A percentile compares a stretch with the other conserved stretches of the same genome.
phyloP scores from a whole-genome alignment of 23 tunicate species.

The Ascidia mentula region DNA sequence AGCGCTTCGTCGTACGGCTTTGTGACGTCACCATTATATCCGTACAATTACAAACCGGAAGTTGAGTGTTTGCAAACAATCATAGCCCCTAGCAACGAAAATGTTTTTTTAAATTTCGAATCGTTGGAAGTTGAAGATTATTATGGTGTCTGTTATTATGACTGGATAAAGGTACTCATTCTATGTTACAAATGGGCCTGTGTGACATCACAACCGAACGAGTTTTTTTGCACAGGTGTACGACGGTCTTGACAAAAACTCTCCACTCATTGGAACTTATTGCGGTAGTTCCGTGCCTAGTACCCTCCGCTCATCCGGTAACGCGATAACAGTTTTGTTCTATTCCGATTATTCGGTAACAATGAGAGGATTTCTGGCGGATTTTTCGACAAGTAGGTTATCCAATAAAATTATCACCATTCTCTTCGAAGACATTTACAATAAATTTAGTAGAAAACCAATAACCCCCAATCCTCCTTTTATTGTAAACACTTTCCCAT shows the following conservation, averaged over 20 bases:
- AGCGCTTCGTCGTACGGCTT: slow-evolving; percentile 24
- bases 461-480: too few relatives aligned
- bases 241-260: slow-evolving; percentile 43
- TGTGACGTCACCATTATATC: slow-evolving; percentile 69
- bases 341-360: slow-evolving; percentile 55
- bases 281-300: slow-evolving; percentile 58
- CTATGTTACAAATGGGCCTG: neutral
- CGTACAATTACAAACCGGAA: slow-evolving; percentile 66
- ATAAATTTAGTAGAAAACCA: too few relatives aligned
- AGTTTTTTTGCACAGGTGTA: slow-evolving; percentile 44
- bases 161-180: slow-evolving; percentile 59
- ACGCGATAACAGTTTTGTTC: slow-evolving; percentile 49
- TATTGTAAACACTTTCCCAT: neutral
- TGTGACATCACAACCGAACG: neutral
- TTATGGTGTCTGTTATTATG: slow-evolving; percentile 80
- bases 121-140: slow-evolving; percentile 76
- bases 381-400: slow-evolving; percentile 35
- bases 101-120: slow-evolving; percentile 51
- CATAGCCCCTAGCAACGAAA: slow-evolving; percentile 37
- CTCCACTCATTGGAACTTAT: slow-evolving; percentile 50
- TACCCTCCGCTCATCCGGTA: slow-evolving; percentile 39
- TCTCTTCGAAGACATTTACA: neutral
- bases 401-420: neutral
- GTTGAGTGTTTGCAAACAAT: slow-evolving; percentile 73
- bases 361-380: slow-evolving; percentile 55